Evolutionary conservation across 2,113 vertebrate species (phyloP), one percentile per base, ranked within the genome.

Genomic region (Candoia aspera): DNA sequence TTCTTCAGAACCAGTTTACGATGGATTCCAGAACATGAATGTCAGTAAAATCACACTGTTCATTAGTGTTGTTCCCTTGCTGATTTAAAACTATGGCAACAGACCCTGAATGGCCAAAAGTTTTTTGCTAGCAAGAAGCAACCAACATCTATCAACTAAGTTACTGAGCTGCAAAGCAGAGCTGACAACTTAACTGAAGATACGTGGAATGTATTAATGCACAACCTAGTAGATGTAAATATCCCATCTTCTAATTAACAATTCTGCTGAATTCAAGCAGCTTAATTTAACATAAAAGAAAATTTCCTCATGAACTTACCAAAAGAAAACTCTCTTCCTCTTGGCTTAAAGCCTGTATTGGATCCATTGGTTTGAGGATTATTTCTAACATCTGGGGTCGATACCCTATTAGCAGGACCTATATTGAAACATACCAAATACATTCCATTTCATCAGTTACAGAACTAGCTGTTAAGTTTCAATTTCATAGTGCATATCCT

Each of bases 241-340:
- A 88, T 8, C 33, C 33, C 23, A 8, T 17, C 12, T 24, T 88
- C 24, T 88, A 88, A 60, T 46, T 62, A 60, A 24, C 2, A 15
- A 88, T n/a, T 88, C 33, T 59, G 46, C 62, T 87, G 57, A 89
- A 88, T 68, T 53, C 26, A 89, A 53, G 11, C 21, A 89, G 49
- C 60, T 88, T 26, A 49, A 88, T 49, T 13, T 88, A 88, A 59
- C 24, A 46, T 5, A 49, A 8, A 59, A 87, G 12, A 23, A 19
- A 13, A 49, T 79, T 46, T 58, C 2, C 24, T 10, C 17, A 58
- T 33, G 8, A 10, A 94, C 21, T 98, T 95, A 98, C 98, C 97
- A 86, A 98, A 98, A 79, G 97, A 98, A 96, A 98, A 98, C 2
- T 97, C 98, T 96, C 87, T 97, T 93, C 97, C 97, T 58, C 96